A percentile compares a stretch with the other conserved stretches of the same genome.
These are phyloP conservation scores for Pterocles burchelli DNA, from an alignment of 2,113 vertebrate genomes.

Conservation along the genomic window DNA sequence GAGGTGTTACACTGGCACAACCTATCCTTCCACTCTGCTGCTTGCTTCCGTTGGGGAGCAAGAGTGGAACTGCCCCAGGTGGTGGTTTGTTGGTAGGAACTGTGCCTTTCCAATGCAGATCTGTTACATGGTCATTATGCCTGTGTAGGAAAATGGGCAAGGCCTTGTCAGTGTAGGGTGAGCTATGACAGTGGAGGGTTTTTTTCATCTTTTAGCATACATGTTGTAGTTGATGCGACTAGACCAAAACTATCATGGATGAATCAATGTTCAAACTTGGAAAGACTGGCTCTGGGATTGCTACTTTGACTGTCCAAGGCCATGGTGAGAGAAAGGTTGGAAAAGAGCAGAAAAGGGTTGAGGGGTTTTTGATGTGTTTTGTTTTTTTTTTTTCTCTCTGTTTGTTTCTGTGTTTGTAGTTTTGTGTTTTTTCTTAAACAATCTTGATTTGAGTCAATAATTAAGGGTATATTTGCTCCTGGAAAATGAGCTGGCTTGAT, in stretches of 20 bases:
- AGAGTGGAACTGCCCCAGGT: too few relatives aligned
- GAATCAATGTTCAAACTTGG: fast-evolving
- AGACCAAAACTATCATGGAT: fast-evolving
- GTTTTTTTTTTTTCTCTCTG: neutral
- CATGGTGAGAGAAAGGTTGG: neutral
- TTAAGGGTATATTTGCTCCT: neutral
- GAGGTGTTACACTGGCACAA: fast-evolving
- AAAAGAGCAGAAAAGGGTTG: neutral
- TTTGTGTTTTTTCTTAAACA: neutral
- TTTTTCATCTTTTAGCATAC: fast-evolving
- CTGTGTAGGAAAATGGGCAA: neutral
- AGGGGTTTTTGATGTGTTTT: too few relatives aligned
- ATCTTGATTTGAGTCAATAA: neutral
- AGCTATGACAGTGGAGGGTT: neutral
- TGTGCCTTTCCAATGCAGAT: neutral
- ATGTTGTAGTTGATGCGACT: neutral
- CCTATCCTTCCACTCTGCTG: fast-evolving
- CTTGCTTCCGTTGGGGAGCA: neutral
- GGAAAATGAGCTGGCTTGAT: neutral
- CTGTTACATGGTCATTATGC: too few relatives aligned
- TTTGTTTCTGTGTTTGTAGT: neutral
- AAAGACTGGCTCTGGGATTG: neutral
- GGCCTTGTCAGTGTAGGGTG: neutral
- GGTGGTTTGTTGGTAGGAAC: neutral
- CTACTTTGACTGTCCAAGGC: neutral